These are phyloP conservation scores for Drosophila nebulosa DNA, from an alignment of 1,140 invertebrate genomes.

Conservation along the genomic window DNA sequence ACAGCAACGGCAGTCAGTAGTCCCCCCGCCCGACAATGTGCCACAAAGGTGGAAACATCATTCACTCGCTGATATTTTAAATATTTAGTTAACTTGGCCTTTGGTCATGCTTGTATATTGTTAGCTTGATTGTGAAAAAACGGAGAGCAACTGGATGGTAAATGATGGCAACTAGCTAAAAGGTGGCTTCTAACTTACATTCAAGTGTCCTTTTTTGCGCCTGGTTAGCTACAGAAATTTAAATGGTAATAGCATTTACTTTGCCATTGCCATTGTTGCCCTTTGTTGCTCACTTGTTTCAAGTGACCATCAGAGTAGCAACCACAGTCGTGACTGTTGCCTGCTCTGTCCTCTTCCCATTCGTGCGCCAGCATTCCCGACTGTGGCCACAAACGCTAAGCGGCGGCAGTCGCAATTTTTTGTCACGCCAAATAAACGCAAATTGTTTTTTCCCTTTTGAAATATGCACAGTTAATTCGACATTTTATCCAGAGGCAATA, in stretches of 20 bases:
- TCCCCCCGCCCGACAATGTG: conserved; percentile 46
- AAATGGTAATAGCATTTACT: conserved; percentile 69
- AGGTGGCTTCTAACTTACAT: conserved; percentile 44
- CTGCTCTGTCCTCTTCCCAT: background rate
- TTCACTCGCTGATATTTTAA: conserved; percentile 13
- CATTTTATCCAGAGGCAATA: conserved; percentile 32
- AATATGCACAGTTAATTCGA: conserved; percentile 68
- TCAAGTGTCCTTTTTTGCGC: conserved; percentile 62
- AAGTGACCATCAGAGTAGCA: conserved; percentile 53
- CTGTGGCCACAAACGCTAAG: conserved; percentile 49
- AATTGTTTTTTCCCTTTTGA: conserved; percentile 52
- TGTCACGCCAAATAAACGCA: conserved; percentile 49
- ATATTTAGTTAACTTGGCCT: background rate
- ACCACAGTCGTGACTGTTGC: background rate
- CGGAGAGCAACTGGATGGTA: conserved; percentile 6
- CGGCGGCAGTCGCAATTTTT: conserved; percentile 38
- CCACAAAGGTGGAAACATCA: conserved; percentile 16
- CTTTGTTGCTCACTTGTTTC: conserved; percentile 51
- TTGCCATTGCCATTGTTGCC: conserved; percentile 47
- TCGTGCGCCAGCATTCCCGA: no score
- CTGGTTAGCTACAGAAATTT: conserved; percentile 67
- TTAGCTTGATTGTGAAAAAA: background rate
- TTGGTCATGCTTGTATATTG: background rate
- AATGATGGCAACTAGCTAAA: conserved; percentile 44
- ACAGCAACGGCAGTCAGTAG: background rate